These are phyloP conservation scores for Dermatemys mawii DNA, from an alignment of 2,113 vertebrate genomes.

Conservation along the genomic window DNA sequence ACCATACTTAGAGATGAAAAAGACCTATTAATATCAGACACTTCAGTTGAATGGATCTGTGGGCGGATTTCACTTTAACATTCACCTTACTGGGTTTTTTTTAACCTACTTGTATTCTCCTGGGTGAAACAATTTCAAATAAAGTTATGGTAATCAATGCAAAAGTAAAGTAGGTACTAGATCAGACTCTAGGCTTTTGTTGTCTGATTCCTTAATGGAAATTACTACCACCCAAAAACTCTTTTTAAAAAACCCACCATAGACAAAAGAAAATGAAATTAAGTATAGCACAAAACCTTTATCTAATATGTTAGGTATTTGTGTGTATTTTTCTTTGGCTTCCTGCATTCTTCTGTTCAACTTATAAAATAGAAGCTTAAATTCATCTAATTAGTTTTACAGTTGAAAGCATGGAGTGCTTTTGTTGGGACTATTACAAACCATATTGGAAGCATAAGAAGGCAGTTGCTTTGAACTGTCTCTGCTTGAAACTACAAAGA, in stretches of 20 bases:
- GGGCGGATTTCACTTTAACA: neutral
- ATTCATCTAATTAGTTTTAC: constrained; percentile 35
- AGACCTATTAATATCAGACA: accelerated
- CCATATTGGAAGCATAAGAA: neutral
- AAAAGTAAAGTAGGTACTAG: neutral
- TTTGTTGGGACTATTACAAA: neutral
- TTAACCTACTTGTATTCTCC: neutral
- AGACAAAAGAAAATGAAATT: neutral
- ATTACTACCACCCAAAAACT: accelerated
- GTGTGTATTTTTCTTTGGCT: neutral
- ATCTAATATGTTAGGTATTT: neutral
- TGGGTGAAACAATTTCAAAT: neutral
- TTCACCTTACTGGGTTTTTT: neutral
- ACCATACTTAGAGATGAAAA: neutral
- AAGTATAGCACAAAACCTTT: neutral
- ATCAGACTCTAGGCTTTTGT: neutral
- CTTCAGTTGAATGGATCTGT: neutral
- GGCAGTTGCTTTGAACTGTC: neutral
- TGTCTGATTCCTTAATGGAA: neutral
- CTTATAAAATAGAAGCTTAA: constrained; percentile 34
- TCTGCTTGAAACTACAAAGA: neutral
- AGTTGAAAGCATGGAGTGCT: neutral
- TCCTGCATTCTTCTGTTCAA: neutral
- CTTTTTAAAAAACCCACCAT: neutral
- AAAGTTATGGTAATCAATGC: neutral